Evolutionary conservation across 2,113 vertebrate species (phyloP), one percentile per base, ranked within the genome.

Genomic region (Osmerus mordax): DNA sequence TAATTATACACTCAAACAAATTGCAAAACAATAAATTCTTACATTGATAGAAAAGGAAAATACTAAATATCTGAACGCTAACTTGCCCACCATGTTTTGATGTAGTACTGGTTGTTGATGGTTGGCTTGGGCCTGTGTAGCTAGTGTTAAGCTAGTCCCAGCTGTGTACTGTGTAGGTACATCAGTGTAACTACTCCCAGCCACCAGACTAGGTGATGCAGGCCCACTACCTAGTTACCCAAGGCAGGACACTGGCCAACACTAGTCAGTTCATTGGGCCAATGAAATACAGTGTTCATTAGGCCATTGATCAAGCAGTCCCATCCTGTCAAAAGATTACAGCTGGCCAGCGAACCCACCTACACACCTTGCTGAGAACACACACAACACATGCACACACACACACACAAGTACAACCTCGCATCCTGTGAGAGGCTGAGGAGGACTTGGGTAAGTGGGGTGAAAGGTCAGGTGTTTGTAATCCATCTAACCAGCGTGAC

Each of bases 401-500:
- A 25, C 29, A 11, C 55, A 66, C 69, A 36, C 47, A 32, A 32
- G 8, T 25, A 54, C 47, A 65, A n/a, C 64, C 32, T 51, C 9
- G 74, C 80, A 77, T 83, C 81, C 65, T 71, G 66, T 74, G 77
- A 87, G 81, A 87, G 81, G 75, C 82, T 61, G 77, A 82, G 81
- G 83, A 84, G 83, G 72, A 79, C 73, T 83, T 88, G 92, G 87
- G 90, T 91, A 92, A 91, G 90, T 91, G 92, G 90, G 91, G 91
- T 93, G 89, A 92, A 81, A 89, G 92, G 92, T 91, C 73, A 81
- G 87, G 85, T 93, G 91, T 92, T 91, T n/a, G 91, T 92, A 91
- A 93, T 93, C 91, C 91, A 93, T 93, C 92, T 92, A 91, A 91
- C 86, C 91, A 89, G 89, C 80, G 75, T 91, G 91, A 92, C 90